Conservation (phyloP, 2,888 invertebrate genomes). For the Caradrina kadenii region DNA sequence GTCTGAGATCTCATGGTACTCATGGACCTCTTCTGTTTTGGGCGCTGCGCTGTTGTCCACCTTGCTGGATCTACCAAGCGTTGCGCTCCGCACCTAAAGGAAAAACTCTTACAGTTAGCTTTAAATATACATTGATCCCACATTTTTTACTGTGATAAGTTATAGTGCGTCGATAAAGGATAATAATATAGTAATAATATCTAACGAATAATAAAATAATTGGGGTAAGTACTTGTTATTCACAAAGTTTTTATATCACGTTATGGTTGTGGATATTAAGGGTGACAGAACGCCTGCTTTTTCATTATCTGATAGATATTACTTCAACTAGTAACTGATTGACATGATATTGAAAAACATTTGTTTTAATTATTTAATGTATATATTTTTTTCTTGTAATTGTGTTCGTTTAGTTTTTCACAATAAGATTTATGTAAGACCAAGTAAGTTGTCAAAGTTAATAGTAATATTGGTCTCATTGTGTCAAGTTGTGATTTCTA, state of each 20-base stretch:
- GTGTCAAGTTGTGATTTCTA: no score
- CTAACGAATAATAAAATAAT: no score
- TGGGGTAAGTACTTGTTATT: neutral
- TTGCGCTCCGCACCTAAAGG: slow-evolving; percentile 80
- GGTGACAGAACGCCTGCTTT: neutral
- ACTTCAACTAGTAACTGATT: neutral
- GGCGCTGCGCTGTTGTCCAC: slow-evolving; percentile 67
- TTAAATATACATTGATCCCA: neutral
- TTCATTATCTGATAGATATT: neutral
- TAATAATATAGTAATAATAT: neutral
- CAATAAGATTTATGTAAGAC: no score
- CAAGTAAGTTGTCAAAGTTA: no score
- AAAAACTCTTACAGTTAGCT: neutral
- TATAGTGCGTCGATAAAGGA: neutral
- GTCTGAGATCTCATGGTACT: slow-evolving; percentile 86
- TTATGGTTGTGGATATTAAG: neutral
- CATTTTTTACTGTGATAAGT: neutral
- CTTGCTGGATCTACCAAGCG: slow-evolving; percentile 77
- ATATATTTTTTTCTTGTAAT: no score
- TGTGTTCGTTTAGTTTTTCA: no score
- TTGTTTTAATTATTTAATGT: no score
- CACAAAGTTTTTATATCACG: neutral
- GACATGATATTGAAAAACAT: no score
- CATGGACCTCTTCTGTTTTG: slow-evolving; percentile 80
- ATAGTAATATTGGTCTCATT: no score